phyloP scores from a whole-genome alignment of 2,888 invertebrate genomes.

The Horisme vitalbata region DNA sequence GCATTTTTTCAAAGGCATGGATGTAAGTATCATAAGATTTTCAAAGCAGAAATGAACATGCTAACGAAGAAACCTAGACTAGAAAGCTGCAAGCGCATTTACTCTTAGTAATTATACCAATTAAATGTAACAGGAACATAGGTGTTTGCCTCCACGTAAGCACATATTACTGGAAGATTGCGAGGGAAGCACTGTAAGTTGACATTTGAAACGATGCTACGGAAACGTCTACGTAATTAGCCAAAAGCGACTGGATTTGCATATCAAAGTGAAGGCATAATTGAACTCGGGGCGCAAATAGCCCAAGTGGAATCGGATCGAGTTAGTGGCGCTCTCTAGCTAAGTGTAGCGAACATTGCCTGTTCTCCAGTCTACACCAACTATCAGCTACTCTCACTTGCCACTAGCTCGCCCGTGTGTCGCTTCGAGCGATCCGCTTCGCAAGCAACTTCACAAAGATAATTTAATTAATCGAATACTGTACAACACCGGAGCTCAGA shows the following conservation, averaged over 20 bases:
- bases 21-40: constrained; percentile 2
- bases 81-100: constrained; percentile 6
- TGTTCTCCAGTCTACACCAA: constrained; percentile 28
- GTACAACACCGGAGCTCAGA: constrained; percentile 61
- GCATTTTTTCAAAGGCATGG: no score
- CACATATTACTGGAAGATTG: constrained; percentile 16
- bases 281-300: constrained; percentile 78
- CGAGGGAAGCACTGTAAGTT: constrained; percentile 43
- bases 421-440: constrained; percentile 43
- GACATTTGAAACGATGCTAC: constrained; percentile 64
- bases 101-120: constrained; percentile 20
- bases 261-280: constrained; percentile 80
- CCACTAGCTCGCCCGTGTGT: constrained; percentile 24
- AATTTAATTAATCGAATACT: constrained; percentile 77
- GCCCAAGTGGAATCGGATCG: constrained; percentile 76
- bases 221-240: constrained; percentile 76
- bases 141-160: constrained; percentile 23
- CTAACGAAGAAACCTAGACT: background rate
- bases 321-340: constrained; percentile 70
- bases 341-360: constrained; percentile 59
- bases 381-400: constrained; percentile 16
- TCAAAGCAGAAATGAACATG: background rate
- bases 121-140: constrained; percentile 23
- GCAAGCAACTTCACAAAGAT: constrained; percentile 59
- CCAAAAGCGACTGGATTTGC: constrained; percentile 76